Conservation (phyloP, 2,797 vertebrate species). For the Notolabrus celidotus region DNA sequence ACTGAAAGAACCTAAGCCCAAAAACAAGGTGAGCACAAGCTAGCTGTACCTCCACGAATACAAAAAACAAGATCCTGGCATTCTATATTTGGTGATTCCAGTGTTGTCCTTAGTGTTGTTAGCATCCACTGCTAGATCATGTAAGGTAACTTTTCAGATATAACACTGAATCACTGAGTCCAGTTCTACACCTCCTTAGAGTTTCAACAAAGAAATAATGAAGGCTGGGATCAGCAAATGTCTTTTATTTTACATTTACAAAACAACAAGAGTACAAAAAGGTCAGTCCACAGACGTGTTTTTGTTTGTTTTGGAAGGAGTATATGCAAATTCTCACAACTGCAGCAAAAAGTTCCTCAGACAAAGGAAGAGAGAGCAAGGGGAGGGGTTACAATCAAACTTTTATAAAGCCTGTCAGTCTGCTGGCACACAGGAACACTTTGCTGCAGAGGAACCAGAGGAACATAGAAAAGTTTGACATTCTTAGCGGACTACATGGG, state of each 20-base stretch:
- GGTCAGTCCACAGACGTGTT: conserved; percentile 82
- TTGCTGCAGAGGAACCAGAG: conserved; percentile 60
- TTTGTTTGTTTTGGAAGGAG: conserved; percentile 70
- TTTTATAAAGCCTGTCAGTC: conserved; percentile 72
- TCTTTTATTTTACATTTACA: conserved; percentile 89
- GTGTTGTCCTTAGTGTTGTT: too few species aligned
- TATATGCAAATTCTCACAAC: conserved; percentile 79
- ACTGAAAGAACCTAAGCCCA: too few species aligned
- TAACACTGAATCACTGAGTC: too few species aligned
- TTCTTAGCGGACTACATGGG: conserved; percentile 74
- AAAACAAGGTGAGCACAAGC: too few species aligned
- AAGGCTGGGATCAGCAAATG: conserved; percentile 80
- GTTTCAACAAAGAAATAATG: background rate
- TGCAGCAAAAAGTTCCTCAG: conserved; percentile 76
- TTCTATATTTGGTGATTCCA: too few species aligned
- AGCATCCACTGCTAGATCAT: too few species aligned
- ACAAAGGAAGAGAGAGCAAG: conserved; percentile 28
- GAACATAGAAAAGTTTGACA: conserved; percentile 71
- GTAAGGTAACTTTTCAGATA: too few species aligned
- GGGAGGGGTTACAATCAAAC: conserved; percentile 76
- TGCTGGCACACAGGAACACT: conserved; percentile 56
- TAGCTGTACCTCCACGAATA: too few species aligned
- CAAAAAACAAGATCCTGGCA: too few species aligned
- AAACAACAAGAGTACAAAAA: conserved; percentile 90
- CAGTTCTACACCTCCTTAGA: too few species aligned